Evolutionary conservation across 2,888 invertebrate genomes (phyloP), one percentile per base, ranked within the genome.

Genomic region (Sphecodes monilicornis): DNA sequence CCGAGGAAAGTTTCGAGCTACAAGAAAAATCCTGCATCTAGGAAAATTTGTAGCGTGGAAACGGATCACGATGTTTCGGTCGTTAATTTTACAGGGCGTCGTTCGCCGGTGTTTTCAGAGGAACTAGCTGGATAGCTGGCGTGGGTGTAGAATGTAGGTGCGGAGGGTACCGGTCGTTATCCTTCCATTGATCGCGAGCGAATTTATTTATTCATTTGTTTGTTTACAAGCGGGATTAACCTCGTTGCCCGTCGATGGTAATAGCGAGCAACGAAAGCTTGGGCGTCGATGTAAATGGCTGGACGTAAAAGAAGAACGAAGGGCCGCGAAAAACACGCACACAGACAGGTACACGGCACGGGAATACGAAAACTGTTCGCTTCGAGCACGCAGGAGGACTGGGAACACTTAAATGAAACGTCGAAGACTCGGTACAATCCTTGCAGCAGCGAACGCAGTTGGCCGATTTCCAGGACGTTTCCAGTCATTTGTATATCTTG

Each of bases 11-110:
- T 68, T 60, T 13, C 26, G 71, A 11, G 66, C 36, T 57, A 29
- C 60, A 68, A 69, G 83, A 73, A 83, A 69, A 83, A 77, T 83
- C 69, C 69, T 64, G 26, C 29, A 26, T 83, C 68, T 41, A 68
- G 82, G 32, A 60, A 76, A 83, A 73, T 83, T 82, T 82, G 76
- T 76, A 73, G 72, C 57, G 43, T 43, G 26, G n/a, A 41, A 32
- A 39, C 32, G n/a, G 43, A 39, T 76, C 57, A 46, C 68, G 76
- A 77, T 64, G 83, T 76, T 77, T 73, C 73, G 72, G 69, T 73
- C 68, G 72, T 73, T 77, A 69, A 83, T 84, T 82, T 76, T 82
- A 73, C 72, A 39, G 32, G 46, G 43, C 26, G n/a, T 22, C 26
- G 13, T 18, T 64, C 26, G n/a, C n/a, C 26, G 13, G n/a, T 64